Base-by-base conservation (phyloP, 2,113 vertebrate species). In the Psittacara wagleri region DNA sequence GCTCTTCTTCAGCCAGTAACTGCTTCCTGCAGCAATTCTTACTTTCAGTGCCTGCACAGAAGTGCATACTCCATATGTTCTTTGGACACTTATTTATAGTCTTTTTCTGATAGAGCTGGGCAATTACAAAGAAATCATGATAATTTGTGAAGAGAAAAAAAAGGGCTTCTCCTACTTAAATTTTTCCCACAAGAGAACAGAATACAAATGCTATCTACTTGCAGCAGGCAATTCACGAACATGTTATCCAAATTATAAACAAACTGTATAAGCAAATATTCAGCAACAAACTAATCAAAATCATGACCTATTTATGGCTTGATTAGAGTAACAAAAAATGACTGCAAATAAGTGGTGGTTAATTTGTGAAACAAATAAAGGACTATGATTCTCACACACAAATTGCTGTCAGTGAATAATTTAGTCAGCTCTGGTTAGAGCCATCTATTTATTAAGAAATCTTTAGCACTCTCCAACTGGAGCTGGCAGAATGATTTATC, bases 321-420 rank as follows among this genome's bases (percentile, higher is more conserved):
- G 52, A 92, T 91, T 70, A 79, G 81, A 89, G 35, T 15, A 91
- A 89, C 61, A 89, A 85, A 81, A 97, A 92, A 81, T 75, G 3
- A 76, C 39, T 88, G 74, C 35, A 94, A 91, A 64, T 89, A 74
- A 92, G 67, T 35, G 19, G 31, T 73, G 59, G 25, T 28, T 80
- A 96, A 94, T 94, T 80, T 94, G 75, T 84, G 80, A 91, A 75
- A 24, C 61, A 93, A 96, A 94, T 68, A 91, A 88, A 84, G n/a
- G 55, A 23, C 44, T 54, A 66, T 5, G 13, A 49, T 41, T 84
- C 62, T 90, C 73, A 83, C 25, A 39, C 18, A 75, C 46, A 90
- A 90, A 88, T 64, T 72, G 61, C 68, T 95, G 73, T 43, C 89
- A 83, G 69, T 90, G n/a, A 92, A 89, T 92, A 95, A 95, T 94